Evolutionary conservation across 2,797 vertebrate species (phyloP).

Genomic region (Rousettus madagascariensis): DNA sequence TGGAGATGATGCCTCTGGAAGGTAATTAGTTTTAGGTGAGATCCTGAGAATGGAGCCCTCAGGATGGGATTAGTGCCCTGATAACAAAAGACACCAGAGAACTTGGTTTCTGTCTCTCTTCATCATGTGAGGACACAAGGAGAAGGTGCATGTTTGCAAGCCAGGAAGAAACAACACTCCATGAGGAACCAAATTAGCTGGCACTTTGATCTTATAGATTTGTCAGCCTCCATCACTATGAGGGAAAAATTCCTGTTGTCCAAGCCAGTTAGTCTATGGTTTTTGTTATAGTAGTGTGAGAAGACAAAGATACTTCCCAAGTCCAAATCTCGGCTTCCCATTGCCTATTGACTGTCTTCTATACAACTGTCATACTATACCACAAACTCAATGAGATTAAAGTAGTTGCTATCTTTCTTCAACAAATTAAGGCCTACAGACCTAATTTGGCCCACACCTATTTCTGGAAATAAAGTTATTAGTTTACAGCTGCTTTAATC

Average conservation of each 20-base stretch:
- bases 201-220: neutral
- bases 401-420: neutral
- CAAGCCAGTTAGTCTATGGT: neutral
- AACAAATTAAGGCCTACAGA: neutral
- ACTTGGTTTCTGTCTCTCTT: neutral
- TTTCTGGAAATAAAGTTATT: neutral
- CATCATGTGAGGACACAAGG: neutral
- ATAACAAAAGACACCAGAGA: neutral
- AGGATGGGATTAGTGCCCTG: neutral
- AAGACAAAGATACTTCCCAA: neutral
- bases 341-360: neutral
- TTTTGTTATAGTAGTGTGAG: neutral
- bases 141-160: neutral
- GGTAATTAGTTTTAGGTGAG: neutral
- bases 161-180: neutral
- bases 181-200: neutral
- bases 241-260: neutral
- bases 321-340: neutral
- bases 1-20: neutral
- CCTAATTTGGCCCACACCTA: neutral
- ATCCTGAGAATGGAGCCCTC: neutral
- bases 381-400: neutral
- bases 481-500: neutral
- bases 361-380: neutral
- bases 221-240: neutral